Percentiles rank a stretch among this genome's conserved stretches.
phyloP scores from a whole-genome alignment of 2,888 invertebrate species.

The Nemoura dubitans region DNA sequence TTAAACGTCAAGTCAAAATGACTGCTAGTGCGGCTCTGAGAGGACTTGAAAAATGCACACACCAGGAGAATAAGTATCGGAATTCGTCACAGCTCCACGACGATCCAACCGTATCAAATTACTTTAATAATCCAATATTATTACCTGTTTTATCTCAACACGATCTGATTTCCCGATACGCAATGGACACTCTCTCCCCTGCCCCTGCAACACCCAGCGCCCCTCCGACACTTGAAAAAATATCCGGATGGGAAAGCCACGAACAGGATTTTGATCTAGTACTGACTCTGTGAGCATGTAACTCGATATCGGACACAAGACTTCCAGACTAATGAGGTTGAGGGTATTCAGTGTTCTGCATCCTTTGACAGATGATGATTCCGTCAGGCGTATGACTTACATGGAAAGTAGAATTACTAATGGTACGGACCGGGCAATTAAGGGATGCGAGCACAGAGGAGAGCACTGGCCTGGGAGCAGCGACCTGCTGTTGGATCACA shows the following conservation, averaged over 20 bases:
- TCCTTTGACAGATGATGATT: slow-evolving; percentile 18
- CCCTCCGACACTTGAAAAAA: background rate
- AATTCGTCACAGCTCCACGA: slow-evolving; percentile 21
- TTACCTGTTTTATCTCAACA: slow-evolving; percentile 1
- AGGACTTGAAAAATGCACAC: background rate
- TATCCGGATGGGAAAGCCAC: background rate
- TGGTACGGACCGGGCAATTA: background rate
- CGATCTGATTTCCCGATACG: slow-evolving; percentile 26
- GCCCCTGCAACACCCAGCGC: background rate
- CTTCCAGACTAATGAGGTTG: background rate
- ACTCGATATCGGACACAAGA: slow-evolving; percentile 27
- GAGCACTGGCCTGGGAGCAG: background rate
- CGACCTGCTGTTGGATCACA: no score
- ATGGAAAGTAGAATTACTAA: background rate
- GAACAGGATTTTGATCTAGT: background rate
- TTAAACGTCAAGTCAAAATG: background rate
- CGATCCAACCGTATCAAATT: slow-evolving; percentile 1
- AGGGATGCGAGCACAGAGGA: background rate
- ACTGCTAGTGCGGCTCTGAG: background rate
- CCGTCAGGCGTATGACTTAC: slow-evolving; percentile 16
- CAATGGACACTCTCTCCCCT: background rate
- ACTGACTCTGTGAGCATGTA: background rate
- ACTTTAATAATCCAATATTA: slow-evolving; percentile 22
- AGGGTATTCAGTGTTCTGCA: background rate
- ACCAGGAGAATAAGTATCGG: background rate